A percentile compares a stretch with the other conserved stretches of the same genome.
Evolutionary conservation across 2,113 vertebrate genomes (phyloP).

Genomic region (Aythya baeri): DNA sequence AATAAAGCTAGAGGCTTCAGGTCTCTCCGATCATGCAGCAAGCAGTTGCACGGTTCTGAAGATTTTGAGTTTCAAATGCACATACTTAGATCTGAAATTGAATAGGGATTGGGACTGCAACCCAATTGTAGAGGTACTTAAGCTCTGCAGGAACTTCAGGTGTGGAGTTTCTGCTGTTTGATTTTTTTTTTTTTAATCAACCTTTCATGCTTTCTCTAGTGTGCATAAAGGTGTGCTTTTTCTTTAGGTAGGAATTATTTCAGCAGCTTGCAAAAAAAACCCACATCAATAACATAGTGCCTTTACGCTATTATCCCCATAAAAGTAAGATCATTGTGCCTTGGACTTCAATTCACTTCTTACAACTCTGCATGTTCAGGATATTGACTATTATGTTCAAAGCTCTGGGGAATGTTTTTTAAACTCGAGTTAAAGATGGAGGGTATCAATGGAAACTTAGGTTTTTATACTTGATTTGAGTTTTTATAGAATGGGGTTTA

Average conservation of each 20-base stretch:
- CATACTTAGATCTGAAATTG: not conserved
- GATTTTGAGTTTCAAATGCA: not conserved
- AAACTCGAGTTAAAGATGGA: not conserved
- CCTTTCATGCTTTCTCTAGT: fast-evolving
- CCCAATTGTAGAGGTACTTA: not conserved
- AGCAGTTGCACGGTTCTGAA: not conserved
- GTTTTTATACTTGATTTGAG: too few relatives aligned
- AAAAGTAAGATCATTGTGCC: not conserved
- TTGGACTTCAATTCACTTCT: not conserved
- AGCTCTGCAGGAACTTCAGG: not conserved
- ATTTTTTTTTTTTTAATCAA: not conserved
- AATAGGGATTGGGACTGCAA: not conserved
- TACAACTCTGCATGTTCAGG: not conserved
- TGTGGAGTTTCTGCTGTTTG: not conserved
- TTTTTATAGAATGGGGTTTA: not conserved
- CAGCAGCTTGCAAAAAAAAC: not conserved
- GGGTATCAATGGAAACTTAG: not conserved
- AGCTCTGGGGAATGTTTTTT: not conserved
- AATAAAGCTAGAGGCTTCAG: not conserved
- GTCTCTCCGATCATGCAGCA: not conserved
- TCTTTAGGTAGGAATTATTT: not conserved
- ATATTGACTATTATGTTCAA: not conserved
- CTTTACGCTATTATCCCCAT: not conserved
- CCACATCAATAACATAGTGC: not conserved
- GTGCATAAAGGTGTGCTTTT: not conserved